Base-by-base conservation (phyloP, 2,888 invertebrate genomes). In the Lasioglossum pauxillum region DNA sequence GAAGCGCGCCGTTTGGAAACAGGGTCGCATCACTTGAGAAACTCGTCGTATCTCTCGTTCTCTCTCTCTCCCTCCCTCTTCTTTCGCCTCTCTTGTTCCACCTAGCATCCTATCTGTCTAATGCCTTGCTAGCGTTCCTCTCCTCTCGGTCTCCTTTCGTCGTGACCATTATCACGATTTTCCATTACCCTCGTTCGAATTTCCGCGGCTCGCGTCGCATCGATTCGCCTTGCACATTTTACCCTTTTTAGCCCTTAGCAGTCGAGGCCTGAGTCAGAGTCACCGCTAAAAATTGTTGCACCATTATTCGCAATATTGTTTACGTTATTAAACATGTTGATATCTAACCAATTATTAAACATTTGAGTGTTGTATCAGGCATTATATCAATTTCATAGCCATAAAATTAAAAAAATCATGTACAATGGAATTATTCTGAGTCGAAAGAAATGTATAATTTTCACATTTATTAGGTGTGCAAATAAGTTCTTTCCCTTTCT, bases 101-200 rank as follows among this genome's bases (percentile, higher is more conserved):
- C 38, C 71, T 27, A 72, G 71, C 53, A 35, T 41, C 67, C 75
- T 77, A 67, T 84, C 80, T 82, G 73, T 80, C 82, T 78, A 74
- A 82, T 80, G 80, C 71, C 73, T 83, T 73, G 76, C 73, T 73
- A 73, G 75, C 83, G 27, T 75, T 78, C 80, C 78, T 44, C 85
- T 67, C 77, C 73, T 60, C 27, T 31, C 79, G 49, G 80, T 81
- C 79, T 83, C 79, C 84, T 84, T 84, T 86, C 80, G 80, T 7
- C 76, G 78, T 71, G 67, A 84, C 91, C 91, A 90, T 93, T 91
- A 92, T 90, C 90, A 88, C 87, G 89, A 89, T 90, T 92, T 91
- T 92, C 90, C 91, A 91, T 92, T 92, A 92, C 90, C 91, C 93
- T 91, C 92, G 89, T 91, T 92, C 88, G 90, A 90, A 90, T 91